A percentile compares a stretch with the other conserved stretches of the same genome.
Evolutionary conservation across 92 coral and sea anemone genomes (phyloP).

Genomic region (Porites evermanni): DNA sequence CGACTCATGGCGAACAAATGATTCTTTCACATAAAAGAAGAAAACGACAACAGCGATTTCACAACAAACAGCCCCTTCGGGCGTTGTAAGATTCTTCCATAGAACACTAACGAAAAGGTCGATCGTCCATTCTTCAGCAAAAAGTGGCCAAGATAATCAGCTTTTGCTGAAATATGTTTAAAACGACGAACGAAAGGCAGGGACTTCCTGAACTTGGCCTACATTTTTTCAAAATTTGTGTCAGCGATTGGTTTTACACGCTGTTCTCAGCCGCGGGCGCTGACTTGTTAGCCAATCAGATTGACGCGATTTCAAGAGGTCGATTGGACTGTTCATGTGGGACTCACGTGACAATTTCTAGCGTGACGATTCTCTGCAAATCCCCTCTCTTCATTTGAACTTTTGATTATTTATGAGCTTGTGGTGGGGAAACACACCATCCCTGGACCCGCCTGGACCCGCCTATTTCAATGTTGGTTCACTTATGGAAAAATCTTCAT

Average conservation of each 20-base stretch:
- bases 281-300: constrained; percentile 30
- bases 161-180: not conserved
- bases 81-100: too few relatives aligned
- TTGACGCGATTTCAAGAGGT: constrained; percentile 18
- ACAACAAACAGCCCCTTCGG: constrained; percentile 5
- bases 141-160: not conserved
- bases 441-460: too few relatives aligned
- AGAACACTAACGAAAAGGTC: not conserved
- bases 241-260: not conserved
- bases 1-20: constrained; percentile 45
- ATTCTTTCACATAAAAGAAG: not conserved
- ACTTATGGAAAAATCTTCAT: too few relatives aligned
- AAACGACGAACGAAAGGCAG: not conserved
- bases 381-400: too few relatives aligned
- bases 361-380: not conserved
- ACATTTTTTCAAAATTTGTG: not conserved
- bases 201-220: not conserved
- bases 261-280: not conserved
- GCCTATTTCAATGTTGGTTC: too few relatives aligned
- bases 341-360: constrained; percentile 3
- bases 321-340: not conserved
- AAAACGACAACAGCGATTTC: constrained; percentile 1
- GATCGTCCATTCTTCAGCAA: not conserved
- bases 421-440: too few relatives aligned
- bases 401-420: too few relatives aligned